Evolutionary conservation across 2,888 invertebrate species (phyloP), one percentile per base, ranked within the genome.

Genomic region (Morinoia aosen): DNA sequence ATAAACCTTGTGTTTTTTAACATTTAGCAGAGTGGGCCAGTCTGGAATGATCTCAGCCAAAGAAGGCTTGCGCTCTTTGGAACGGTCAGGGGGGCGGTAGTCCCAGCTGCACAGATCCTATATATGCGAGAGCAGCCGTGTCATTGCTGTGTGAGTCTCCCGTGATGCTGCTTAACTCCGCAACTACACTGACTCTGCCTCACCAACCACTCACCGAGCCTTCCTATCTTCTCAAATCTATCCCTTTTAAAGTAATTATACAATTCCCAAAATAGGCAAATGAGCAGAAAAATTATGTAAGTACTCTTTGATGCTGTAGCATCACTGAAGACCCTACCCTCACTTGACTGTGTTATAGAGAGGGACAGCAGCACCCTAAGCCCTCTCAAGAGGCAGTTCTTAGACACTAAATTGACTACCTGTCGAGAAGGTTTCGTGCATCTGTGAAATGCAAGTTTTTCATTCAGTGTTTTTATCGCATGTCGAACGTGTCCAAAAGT

Each of bases 31-130:
- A n/a, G 95, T 96, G 97, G 99, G 99, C 99, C 99, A 99, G 98
- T 99, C 99, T 97, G 99, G 99, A 97, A 99, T 99, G 98, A 99
- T 98, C 98, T 99, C 99, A 97, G 99, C 99, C 98, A 99, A 98
- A 64, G 96, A 96, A 16, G 96, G 95, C 76, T 96, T 96, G 88
- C 96, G 96, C n/a, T 88, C 88, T 61, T 64, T 95, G 48, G 95
- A 94, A 33, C 76, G 95, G 61, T 95, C 93, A 39, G 95, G 95
- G 58, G 96, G 96, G 61, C 95, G 93, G 93, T 93, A 93, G 93
- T 93, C 93, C 93, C 93, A 93, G 57, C 93, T 93, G 57, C 58
- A 93, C 57, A 93, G 93, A 93, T 93, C 93, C 93, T 93, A 93
- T n/a, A n/a, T n/a, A n/a, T 25, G 57, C 40, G 93, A 56, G 57